Evolutionary conservation across 37 sponge, comb jelly and placozoan genomes (phyloP), one percentile per base, ranked within the genome.

Genomic region (Agelas oroides): DNA sequence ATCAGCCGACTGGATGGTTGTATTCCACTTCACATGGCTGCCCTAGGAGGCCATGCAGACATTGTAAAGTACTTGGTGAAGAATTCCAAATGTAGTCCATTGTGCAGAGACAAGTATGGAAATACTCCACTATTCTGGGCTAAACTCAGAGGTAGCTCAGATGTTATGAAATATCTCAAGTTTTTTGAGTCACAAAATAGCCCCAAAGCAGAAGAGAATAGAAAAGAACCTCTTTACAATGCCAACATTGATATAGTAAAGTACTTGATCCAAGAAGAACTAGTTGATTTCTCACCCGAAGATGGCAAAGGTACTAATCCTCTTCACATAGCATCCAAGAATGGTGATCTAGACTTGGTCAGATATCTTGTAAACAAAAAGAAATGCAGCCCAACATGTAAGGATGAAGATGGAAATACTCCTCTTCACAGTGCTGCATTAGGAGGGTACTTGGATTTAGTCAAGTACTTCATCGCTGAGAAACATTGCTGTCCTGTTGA

Each of bases 21-120:
- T 66, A 74, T 67, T 84, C 54, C 56, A 1, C 84, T 77, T 61
- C 78, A 82, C 40, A 21, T 64, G 13, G 75, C 84, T 31, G 76
- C 52, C 33, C 65, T 37, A 34, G 53, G 30, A n/a, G 76, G 84
- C 1, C 66, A 73, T 11, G 24, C 74, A 5, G 84, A 74, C 2
- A 14, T 84, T 74, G 55, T 82, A 6, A 14, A 57, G 25, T 71
- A 71, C 46, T 58, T 75, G 59, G 55, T 75, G 17, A 14, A 75
- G 21, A 58, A 56, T 3, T 6, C 3, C 3, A n/a, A 35, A 0
- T 77, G 77, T 59, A 37, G 59, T 60, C 77, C 77, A 28, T 23
- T n/a, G 0, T 53, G 53, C 30, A 53, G 8, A 0, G 53, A 27
- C 16, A 74, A 74, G 21, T 23, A 25, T 74, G 25, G 55, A 15